Base-by-base conservation (phyloP, 2,888 invertebrate genomes). In the Anaspis maculata region DNA sequence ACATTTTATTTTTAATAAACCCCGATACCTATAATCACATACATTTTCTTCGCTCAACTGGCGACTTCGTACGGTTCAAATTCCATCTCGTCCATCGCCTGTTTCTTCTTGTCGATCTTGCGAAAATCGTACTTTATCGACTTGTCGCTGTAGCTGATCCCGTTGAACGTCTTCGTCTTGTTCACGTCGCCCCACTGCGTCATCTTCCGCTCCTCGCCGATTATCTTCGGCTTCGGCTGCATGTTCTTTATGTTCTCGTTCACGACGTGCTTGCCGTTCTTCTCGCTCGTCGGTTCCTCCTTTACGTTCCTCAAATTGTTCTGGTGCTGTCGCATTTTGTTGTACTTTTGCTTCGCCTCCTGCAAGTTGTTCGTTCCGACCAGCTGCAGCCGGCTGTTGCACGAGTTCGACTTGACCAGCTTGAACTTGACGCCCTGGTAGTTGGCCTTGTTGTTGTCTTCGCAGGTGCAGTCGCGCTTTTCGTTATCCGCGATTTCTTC, bases 381-480 rank as follows among this genome's bases (percentile, higher is more conserved):
- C 32, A 88, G 62, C 57, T 88, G 87, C 30, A 88, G 66, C 15
- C 88, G 73, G 57, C 86, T 87, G 55, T 84, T 86, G 59, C 87
- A 88, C 46, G 87, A 87, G 56, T 88, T 88, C 15, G 87, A 88
- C 66, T 88, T 88, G 1, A 88, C 77, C 43, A 88, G 66, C 56
- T 82, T 79, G 58, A 87, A 87, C 61, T 85, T 86, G 32, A 86
- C 76, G 31, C 83, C 82, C 57, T 72, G 69, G 56, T 74, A 74
- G 7, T 42, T 41, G 5, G 50, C 48, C 12, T 56, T 40, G 28
- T 51, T 44, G 24, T 52, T 39, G 34, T 44, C 35, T n/a, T 37
- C 31, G 37, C 61, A 61, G 22, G 44, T 51, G 34, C 63, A 62
- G 33, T 46, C 55, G 12, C 54, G 39, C 25, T 49, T 50, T 41